Evolutionary conservation across 1,140 invertebrate genomes (phyloP).

Genomic region (Atta cephalotes): DNA sequence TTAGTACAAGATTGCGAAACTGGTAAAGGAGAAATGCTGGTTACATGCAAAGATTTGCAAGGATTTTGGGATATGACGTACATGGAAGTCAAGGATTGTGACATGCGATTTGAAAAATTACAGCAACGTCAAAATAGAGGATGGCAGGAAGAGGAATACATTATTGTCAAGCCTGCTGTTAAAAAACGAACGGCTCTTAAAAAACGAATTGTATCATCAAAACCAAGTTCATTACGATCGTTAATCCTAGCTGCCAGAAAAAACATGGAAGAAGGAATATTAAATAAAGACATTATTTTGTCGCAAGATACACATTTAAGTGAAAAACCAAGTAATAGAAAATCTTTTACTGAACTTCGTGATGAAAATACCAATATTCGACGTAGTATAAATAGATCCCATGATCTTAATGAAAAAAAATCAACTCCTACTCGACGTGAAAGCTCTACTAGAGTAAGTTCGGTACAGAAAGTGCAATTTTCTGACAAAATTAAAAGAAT

Average conservation of each 20-base stretch:
- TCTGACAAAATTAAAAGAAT: conserved; percentile 54
- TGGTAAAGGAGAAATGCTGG: conserved; percentile 87
- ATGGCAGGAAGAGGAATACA: conserved; percentile 85
- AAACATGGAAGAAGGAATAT: conserved; percentile 45
- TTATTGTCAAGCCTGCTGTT: conserved; percentile 85
- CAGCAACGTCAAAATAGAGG: conserved; percentile 84
- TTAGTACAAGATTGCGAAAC: conserved; percentile 89
- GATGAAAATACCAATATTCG: neutral
- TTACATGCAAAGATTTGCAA: conserved; percentile 89
- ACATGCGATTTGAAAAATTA: conserved; percentile 87
- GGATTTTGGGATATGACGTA: conserved; percentile 93
- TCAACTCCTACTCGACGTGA: neutral
- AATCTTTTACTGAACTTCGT: neutral
- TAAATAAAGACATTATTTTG: neutral
- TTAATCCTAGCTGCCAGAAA: conserved; percentile 79
- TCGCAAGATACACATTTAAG: neutral
- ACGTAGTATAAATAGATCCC: conserved; percentile 8
- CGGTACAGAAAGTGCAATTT: conserved; percentile 65
- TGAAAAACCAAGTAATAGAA: neutral
- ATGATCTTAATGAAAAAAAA: neutral
- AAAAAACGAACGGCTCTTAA: conserved; percentile 72
- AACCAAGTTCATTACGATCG: conserved; percentile 74
- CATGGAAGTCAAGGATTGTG: conserved; percentile 88
- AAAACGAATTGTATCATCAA: conserved; percentile 59
- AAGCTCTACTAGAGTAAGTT: conserved; percentile 13